phyloP scores from a whole-genome alignment of 2,888 invertebrate species.

The Linyphia triangularis region DNA sequence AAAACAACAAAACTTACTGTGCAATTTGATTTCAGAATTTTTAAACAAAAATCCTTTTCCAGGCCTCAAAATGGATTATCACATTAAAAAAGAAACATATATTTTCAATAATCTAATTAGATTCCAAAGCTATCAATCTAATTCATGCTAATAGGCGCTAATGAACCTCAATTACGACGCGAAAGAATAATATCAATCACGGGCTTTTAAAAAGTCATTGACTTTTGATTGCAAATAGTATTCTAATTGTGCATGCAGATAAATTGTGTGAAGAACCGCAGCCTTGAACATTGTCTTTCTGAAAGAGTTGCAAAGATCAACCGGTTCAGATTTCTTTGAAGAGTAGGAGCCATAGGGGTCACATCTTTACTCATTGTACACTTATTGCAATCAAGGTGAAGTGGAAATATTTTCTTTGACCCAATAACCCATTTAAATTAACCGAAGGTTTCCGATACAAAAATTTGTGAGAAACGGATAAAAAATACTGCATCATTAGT shows the following conservation, averaged over 20 bases:
- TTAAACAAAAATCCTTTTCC: background rate
- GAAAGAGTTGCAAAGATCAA: background rate
- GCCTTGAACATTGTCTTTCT: background rate
- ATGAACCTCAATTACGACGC: background rate
- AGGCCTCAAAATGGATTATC: background rate
- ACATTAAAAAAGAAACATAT: too few relatives aligned
- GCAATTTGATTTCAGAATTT: too few relatives aligned
- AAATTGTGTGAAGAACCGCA: background rate
- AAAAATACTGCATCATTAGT: too few relatives aligned
- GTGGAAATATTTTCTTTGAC: background rate
- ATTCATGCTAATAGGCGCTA: background rate
- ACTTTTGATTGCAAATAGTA: background rate
- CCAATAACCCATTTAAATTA: background rate
- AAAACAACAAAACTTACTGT: too few relatives aligned
- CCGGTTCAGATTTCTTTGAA: background rate
- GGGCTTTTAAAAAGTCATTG: background rate
- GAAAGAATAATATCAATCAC: background rate
- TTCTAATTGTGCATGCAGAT: background rate
- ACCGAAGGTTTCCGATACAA: background rate
- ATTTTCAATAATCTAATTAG: too few relatives aligned
- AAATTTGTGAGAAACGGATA: background rate
- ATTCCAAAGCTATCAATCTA: too few relatives aligned
- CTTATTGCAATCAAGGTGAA: background rate
- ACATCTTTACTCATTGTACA: background rate
- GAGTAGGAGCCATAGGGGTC: background rate